These are phyloP conservation scores for Harmothoe impar DNA, from an alignment of 2,888 invertebrate genomes.

Conservation along the genomic window DNA sequence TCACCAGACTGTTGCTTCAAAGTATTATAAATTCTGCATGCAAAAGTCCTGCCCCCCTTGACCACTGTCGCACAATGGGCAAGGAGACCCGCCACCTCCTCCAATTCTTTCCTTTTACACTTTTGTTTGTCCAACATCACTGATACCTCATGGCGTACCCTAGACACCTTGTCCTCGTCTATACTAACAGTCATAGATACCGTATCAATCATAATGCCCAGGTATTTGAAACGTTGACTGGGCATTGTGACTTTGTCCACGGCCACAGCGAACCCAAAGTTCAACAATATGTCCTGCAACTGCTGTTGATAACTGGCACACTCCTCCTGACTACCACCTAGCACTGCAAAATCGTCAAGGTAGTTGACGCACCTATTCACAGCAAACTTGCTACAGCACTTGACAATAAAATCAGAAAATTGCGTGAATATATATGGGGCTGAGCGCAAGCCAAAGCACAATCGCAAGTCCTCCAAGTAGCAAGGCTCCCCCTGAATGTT, in stretches of 20 bases:
- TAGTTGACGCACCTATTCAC: no score
- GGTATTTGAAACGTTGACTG: background rate
- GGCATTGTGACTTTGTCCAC: background rate
- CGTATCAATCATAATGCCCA: no score
- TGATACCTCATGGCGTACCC: background rate
- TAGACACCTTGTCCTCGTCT: background rate
- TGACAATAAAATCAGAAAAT: no score
- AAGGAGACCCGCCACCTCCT: background rate
- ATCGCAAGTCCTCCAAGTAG: no score
- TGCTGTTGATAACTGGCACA: background rate
- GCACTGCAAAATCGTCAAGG: no score
- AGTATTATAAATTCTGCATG: no score
- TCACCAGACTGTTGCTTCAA: no score
- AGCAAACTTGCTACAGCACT: background rate
- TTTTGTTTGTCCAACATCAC: background rate
- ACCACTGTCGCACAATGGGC: no score
- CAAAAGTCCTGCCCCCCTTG: no score
- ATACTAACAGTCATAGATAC: background rate
- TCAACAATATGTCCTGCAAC: background rate
- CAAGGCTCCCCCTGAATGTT: no score
- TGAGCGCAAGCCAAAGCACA: background rate
- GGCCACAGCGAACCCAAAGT: background rate
- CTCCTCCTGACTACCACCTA: background rate
- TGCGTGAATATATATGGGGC: background rate
- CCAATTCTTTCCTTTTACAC: background rate